A percentile compares a stretch with the other conserved stretches of the same genome.
Evolutionary conservation across 1,140 invertebrate species (phyloP).

Genomic region (Listronotus bonariensis): DNA sequence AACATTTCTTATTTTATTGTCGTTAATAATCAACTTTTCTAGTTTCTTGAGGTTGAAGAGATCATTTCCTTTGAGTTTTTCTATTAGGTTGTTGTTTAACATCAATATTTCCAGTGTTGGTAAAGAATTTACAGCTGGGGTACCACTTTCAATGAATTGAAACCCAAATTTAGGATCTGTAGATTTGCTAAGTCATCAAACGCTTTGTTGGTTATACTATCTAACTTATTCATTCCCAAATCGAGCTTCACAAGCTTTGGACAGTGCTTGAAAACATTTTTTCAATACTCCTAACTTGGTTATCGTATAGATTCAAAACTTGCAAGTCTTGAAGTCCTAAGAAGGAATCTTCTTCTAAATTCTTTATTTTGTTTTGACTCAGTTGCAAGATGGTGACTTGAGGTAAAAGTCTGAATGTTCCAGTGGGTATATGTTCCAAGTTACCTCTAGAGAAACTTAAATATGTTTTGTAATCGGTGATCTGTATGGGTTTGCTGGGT

Average conservation of each 20-base stretch:
- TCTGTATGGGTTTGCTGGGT: conserved; percentile 9
- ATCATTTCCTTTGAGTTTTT: conserved; percentile 7
- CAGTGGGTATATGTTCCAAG: conserved; percentile 16
- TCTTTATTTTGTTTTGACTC: conserved; percentile 31
- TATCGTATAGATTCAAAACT: conserved; percentile 37
- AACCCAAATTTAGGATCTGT: conserved; percentile 25
- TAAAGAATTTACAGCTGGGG: conserved; percentile 29
- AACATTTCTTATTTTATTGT: conserved; percentile 22
- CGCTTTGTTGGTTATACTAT: conserved; percentile 17
- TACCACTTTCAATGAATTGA: conserved; percentile 27
- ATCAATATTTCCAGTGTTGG: conserved; percentile 19
- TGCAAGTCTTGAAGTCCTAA: conserved; percentile 19
- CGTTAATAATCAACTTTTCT: conserved; percentile 18
- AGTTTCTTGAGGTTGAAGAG: conserved; percentile 27
- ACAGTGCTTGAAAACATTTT: conserved; percentile 23
- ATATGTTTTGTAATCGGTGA: conserved; percentile 31
- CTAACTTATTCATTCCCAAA: conserved; percentile 38
- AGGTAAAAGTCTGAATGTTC: conserved; percentile 21
- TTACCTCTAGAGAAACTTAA: conserved; percentile 11
- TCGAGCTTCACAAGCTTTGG: conserved; percentile 33
- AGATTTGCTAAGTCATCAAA: conserved; percentile 23
- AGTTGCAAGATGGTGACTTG: conserved; percentile 26
- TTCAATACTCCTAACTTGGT: conserved; percentile 25
- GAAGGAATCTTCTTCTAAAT: conserved; percentile 29
- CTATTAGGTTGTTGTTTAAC: conserved; percentile 34